Evolutionary conservation across 1,140 invertebrate species (phyloP).

Genomic region (Brachionus asplanchnoidis): DNA sequence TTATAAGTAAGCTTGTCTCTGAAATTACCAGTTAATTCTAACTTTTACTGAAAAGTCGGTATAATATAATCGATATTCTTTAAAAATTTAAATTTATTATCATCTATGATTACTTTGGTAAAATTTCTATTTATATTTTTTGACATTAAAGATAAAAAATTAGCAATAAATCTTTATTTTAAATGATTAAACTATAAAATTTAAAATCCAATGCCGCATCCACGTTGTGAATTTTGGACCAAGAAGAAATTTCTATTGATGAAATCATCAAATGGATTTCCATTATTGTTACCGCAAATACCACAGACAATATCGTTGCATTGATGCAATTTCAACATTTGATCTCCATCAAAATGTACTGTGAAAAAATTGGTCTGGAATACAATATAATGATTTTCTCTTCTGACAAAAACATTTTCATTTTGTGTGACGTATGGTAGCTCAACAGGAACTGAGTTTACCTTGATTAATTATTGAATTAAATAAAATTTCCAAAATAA

Average conservation of each 20-base stretch:
- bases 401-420: not conserved
- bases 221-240: not conserved
- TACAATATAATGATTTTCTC: not conserved
- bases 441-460: not conserved
- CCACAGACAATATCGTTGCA: not conserved
- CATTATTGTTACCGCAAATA: constrained; percentile 18
- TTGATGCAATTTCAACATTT: not conserved
- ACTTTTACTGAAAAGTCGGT: no score
- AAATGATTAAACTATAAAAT: not conserved
- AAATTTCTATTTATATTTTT: no score
- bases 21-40: no score
- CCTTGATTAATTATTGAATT: not conserved
- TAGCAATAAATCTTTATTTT: not conserved
- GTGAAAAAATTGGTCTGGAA: not conserved
- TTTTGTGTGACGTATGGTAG: not conserved
- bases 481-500: not conserved
- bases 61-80: no score
- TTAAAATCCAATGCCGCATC: not conserved
- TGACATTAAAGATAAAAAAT: no score
- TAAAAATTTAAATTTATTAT: no score
- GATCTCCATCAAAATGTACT: constrained; percentile 24
- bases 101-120: no score
- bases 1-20: no score
- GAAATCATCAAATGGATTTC: not conserved
- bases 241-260: not conserved